phyloP scores from a whole-genome alignment of 2,888 invertebrate species.

The Lochmaea capreae region DNA sequence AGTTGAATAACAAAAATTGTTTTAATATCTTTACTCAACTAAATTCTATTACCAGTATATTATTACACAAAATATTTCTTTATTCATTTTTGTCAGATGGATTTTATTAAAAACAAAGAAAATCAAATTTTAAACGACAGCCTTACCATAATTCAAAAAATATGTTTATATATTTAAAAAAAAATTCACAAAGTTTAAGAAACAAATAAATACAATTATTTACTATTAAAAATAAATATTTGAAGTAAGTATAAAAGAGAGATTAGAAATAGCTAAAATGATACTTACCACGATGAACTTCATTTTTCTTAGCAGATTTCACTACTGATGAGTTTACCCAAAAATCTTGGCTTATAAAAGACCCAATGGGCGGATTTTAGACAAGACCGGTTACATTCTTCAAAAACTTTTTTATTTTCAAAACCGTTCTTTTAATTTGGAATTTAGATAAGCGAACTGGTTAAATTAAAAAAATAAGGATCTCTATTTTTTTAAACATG shows the following conservation, averaged over 20 bases:
- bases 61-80: too few species aligned
- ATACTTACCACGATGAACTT: slow-evolving; percentile 24
- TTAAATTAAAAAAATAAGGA: slow-evolving; percentile 7
- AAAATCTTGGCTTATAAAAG: slow-evolving; percentile 11
- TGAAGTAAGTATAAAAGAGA: not conserved
- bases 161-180: too few species aligned
- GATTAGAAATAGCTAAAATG: not conserved
- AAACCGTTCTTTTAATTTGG: slow-evolving; percentile 6
- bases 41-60: too few species aligned
- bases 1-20: too few species aligned
- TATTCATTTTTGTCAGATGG: too few species aligned
- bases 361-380: not conserved
- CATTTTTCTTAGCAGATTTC: slow-evolving; percentile 16
- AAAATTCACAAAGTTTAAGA: too few species aligned
- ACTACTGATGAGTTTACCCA: slow-evolving; percentile 1
- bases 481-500: not conserved
- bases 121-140: too few species aligned
- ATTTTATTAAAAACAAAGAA: too few species aligned
- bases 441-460: slow-evolving; percentile 14
- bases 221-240: not conserved
- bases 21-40: too few species aligned
- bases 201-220: not conserved
- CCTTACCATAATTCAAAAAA: too few species aligned
- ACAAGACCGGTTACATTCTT: slow-evolving; percentile 9
- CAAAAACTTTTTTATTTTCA: slow-evolving; percentile 9